Base-by-base conservation (phyloP, 1,140 invertebrate species). In the Drosophila obscura region DNA sequence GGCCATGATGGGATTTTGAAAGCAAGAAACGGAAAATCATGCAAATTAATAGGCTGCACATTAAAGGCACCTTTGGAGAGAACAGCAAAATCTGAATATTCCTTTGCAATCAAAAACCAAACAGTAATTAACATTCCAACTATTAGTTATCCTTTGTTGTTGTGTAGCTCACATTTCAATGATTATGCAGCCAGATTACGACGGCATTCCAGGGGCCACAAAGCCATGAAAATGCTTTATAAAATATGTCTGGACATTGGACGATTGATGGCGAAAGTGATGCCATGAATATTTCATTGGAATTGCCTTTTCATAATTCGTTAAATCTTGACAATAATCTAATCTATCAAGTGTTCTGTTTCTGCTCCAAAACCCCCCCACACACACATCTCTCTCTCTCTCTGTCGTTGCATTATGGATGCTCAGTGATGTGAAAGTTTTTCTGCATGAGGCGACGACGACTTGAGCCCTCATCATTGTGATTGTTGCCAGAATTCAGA, bases 251-350 rank as follows among this genome's bases (percentile, higher is more conserved):
- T 13, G 60, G 31, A 53, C 35, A 5, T 5, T 4, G 35, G 11
- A 5, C 11, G 35, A 48, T 65, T 19, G 60, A 13, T 11, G 28
- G 63, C 43, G 5, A 46, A 8, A 28, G 22, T 53, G 24, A n/a
- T 68, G 66, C 35, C 64, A 69, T 69, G 43, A 69, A 69, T 69
- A 69, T 57, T 69, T 69, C 64, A 35, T 69, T 57, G 16, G 52
- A 71, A 69, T 71, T 71, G 67, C 65, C 67, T 71, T 69, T 69
- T 69, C 67, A 58, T 53, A 69, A 58, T 58, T 71, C 67, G 64
- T 69, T 69, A 69, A 69, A 50, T 69, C 66, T 69, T 35, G 51
- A 50, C 64, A 69, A 69, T 69, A 69, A 69, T 69, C 24, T 19
- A 1, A 16, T 16, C 19, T 19, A 19, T 19, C 0, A 1, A 19